These are phyloP conservation scores for Hypanus sabinus DNA, from an alignment of 2,113 vertebrate species.

Conservation along the genomic window DNA sequence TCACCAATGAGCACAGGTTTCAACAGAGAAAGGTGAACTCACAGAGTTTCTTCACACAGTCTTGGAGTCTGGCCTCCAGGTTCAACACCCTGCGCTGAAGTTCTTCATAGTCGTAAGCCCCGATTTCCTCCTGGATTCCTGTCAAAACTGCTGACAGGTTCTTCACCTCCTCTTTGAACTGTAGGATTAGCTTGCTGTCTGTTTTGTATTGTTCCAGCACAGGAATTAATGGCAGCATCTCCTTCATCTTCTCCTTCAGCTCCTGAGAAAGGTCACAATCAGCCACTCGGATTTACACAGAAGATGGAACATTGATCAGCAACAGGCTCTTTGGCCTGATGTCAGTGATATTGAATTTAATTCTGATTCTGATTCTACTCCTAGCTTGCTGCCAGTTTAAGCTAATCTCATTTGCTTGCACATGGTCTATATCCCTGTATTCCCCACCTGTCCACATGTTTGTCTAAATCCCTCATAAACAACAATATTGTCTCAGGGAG, in stretches of 20 bases:
- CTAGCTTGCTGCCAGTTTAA: too few species aligned
- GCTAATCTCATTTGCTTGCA: too few species aligned
- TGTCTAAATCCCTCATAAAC: too few species aligned
- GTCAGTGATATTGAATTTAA: too few species aligned
- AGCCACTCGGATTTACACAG: not conserved
- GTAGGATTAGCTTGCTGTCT: conserved; percentile 84
- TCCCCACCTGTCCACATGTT: too few species aligned
- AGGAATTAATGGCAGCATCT: conserved; percentile 87
- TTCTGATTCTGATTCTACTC: too few species aligned
- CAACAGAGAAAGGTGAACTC: conserved; percentile 51
- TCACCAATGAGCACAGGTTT: conserved; percentile 31
- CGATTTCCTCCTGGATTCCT: conserved; percentile 90
- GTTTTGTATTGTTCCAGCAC: conserved; percentile 98
- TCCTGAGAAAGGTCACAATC: conserved; percentile 62
- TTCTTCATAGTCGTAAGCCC: conserved; percentile 90
- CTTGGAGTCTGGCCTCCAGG: conserved; percentile 82
- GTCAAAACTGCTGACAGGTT: conserved; percentile 85
- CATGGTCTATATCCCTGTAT: too few species aligned
- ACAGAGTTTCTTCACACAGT: conserved; percentile 99
- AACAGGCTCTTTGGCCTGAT: not conserved
- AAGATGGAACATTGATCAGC: not conserved
- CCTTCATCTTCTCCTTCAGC: conserved; percentile 92
- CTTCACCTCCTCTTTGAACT: conserved; percentile 95
- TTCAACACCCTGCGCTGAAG: conserved; percentile 83
- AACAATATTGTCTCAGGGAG: too few species aligned